Percentiles rank a stretch among this genome's conserved stretches.
phyloP scores from a whole-genome alignment of 1,140 invertebrate species.

The Chrysomallon squamiferum region DNA sequence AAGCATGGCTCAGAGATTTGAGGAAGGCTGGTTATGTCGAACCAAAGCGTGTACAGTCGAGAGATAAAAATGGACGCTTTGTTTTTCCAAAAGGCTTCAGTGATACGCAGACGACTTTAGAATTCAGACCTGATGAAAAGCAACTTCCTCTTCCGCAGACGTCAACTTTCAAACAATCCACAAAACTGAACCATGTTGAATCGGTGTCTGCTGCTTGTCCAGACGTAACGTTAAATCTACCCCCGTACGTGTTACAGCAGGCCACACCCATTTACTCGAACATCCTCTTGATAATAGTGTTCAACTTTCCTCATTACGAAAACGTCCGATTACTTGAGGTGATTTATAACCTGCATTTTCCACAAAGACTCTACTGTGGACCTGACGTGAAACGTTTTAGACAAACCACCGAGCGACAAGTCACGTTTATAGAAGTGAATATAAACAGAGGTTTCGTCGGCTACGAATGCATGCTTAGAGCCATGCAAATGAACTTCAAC shows the following conservation, averaged over 20 bases:
- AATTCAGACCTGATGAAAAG: not conserved
- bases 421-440: conserved; percentile 6
- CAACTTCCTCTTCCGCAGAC: not conserved
- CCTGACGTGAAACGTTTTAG: not conserved
- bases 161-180: too few relatives aligned
- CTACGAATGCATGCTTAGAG: not conserved
- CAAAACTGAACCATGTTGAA: not conserved
- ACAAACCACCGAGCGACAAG: not conserved
- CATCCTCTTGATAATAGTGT: conserved; percentile 5
- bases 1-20: conserved; percentile 37
- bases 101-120: not conserved
- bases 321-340: not conserved
- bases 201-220: not conserved
- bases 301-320: conserved; percentile 5
- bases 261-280: not conserved
- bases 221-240: not conserved
- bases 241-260: not conserved
- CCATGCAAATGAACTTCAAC: conserved; percentile 9
- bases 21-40: conserved; percentile 20
- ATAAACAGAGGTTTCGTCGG: not conserved
- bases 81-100: not conserved
- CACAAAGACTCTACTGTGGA: conserved; percentile 13
- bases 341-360: conserved; percentile 1
- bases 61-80: not conserved
- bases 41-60: conserved; percentile 6